Base-by-base conservation (phyloP, 2,888 invertebrate species). In the Abrostola triplasia region DNA sequence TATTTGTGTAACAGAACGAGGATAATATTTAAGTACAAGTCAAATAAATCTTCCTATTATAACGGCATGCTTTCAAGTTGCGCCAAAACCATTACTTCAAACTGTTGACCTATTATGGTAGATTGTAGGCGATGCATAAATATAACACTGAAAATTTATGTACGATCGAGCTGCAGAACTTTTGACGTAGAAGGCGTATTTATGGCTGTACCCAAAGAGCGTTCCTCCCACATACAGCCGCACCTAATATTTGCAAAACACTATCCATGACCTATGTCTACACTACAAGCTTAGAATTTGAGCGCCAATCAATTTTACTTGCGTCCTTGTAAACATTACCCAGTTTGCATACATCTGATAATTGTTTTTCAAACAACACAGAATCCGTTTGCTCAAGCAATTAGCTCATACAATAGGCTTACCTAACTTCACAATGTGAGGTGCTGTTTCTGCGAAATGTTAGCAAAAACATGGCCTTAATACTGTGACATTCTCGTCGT, bases 331-430 rank as follows among this genome's bases (percentile, higher is more conserved):
- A 57, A 58, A 59, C 52, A 42, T 70, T 64, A 52, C 62, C 61
- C 47, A 70, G 57, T 73, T 73, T 66, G 58, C 72, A 41, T 58
- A 54, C 64, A 63, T 67, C 65, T 68, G 80, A 71, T 83, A 83
- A 82, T 83, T 82, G 76, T 67, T 71, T 67, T 55, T 62, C 74
- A 80, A 81, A 80, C 70, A 73, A 49, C 37, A 70, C 64, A 61
- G 67, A 61, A 59, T 76, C 67, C 72, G 70, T 82, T 78, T 81
- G 73, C 65, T 65, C 70, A 78, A 73, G 52, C 55, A 58, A 66
- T 80, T 76, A 73, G 70, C 37, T 44, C 48, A 54, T 70, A 69
- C 67, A 76, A 67, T 64, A 58, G 57, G 59, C 40, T 67, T 79
- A 67, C 77, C 56, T 71, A 70, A 71, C 61, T 62, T 6, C 13